A percentile compares a stretch with the other conserved stretches of the same genome.
phyloP scores from a whole-genome alignment of 92 coral and sea anemone species.

The Muricea muricata region DNA sequence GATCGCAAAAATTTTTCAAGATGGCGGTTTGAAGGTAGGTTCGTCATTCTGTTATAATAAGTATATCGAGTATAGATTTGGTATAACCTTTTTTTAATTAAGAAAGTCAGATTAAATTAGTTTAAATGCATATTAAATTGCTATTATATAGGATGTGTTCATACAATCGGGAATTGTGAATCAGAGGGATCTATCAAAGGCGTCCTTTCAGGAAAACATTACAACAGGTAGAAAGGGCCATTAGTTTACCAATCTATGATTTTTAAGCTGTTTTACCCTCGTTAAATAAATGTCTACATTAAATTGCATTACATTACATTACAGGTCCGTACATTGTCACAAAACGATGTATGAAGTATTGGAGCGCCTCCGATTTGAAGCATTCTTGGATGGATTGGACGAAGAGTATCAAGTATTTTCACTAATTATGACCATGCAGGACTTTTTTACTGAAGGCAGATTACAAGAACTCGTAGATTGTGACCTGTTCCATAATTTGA shows the following conservation, averaged over 20 bases:
- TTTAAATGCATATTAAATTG: background rate
- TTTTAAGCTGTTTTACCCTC: no score
- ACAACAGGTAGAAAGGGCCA: no score
- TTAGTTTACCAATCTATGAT: no score
- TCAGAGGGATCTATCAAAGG: conserved; percentile 36
- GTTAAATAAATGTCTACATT: no score
- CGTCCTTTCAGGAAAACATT: conserved; percentile 1
- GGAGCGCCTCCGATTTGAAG: no score
- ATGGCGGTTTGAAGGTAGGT: conserved; percentile 54
- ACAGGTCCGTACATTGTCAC: conserved; percentile 19
- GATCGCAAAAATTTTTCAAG: conserved; percentile 21
- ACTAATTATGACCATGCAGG: background rate
- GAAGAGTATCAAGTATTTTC: background rate
- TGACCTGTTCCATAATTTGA: conserved; percentile 15
- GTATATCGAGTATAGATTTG: no score
- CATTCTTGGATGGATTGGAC: background rate
- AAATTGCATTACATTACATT: no score
- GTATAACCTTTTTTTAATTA: background rate
- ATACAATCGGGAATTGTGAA: background rate
- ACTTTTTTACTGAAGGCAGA: background rate
- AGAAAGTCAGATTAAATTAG: background rate
- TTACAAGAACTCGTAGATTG: background rate
- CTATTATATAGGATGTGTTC: background rate
- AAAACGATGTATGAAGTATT: no score
- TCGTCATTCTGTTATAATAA: no score